Evolutionary conservation across 2,113 vertebrate genomes (phyloP).

Genomic region (Anseranas semipalmata): DNA sequence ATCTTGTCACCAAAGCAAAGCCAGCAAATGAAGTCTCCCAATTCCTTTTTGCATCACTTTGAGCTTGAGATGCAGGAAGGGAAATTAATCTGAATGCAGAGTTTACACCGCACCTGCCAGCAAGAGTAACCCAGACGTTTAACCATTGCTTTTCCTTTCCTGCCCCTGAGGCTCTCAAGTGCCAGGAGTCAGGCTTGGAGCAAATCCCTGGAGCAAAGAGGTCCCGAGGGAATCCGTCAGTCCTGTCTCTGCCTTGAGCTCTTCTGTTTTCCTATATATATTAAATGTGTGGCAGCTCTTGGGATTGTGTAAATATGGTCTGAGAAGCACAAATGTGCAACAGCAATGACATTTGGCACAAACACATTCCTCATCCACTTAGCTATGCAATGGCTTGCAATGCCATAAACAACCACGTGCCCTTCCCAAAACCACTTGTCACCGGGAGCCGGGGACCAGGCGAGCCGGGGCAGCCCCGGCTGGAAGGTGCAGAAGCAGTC

Average conservation of each 20-base stretch:
- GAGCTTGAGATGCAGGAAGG: not conserved
- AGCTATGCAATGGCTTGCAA: not conserved
- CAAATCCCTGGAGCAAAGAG: not conserved
- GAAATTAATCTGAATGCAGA: not conserved
- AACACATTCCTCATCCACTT: not conserved
- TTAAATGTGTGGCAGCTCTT: not conserved
- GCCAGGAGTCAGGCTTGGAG: not conserved
- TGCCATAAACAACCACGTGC: not conserved
- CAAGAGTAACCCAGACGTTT: not conserved
- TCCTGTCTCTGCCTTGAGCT: not conserved
- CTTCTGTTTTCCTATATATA: not conserved
- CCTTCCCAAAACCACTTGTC: not conserved
- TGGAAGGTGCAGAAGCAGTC: not conserved
- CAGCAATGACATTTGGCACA: not conserved
- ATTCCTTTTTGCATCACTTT: not conserved
- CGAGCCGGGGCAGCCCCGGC: not conserved
- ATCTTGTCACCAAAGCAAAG: not conserved
- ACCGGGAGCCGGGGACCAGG: not conserved
- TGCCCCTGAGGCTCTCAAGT: not conserved
- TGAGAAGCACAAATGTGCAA: not conserved
- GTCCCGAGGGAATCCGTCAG: not conserved
- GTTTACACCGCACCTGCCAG: not conserved
- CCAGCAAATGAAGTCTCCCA: not conserved
- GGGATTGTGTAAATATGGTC: not conserved
- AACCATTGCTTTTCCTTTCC: not conserved